These are phyloP conservation scores for Variabilichromis moorii DNA, from an alignment of 2,113 vertebrate species.

Conservation along the genomic window DNA sequence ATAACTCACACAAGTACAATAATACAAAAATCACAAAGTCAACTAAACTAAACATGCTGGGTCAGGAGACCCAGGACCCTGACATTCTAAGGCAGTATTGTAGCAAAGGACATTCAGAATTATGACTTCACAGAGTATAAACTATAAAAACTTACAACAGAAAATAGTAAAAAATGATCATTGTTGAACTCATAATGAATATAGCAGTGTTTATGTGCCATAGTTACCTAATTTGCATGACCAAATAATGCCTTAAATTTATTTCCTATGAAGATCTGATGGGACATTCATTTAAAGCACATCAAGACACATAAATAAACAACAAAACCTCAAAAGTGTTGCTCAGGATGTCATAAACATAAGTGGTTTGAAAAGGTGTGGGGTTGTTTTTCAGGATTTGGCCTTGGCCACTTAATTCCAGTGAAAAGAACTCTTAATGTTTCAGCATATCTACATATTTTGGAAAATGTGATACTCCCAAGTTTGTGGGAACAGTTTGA, in stretches of 20 bases:
- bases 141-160: background rate
- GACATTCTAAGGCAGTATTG: background rate
- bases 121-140: background rate
- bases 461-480: background rate
- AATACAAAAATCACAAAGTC: too few relatives aligned
- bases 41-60: too few relatives aligned
- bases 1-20: too few relatives aligned
- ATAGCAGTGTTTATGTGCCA: background rate
- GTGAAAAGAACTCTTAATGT: background rate
- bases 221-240: background rate
- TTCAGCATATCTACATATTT: background rate
- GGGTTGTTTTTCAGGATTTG: background rate
- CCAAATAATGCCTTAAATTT: background rate
- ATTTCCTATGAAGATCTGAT: background rate
- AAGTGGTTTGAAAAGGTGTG: background rate
- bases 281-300: background rate
- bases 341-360: background rate
- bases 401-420: background rate
- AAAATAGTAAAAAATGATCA: background rate
- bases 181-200: background rate
- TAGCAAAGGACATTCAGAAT: background rate
- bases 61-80: too few relatives aligned
- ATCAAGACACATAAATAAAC: background rate
- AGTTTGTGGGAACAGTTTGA: background rate
- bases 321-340: background rate